Evolutionary conservation across 2,888 invertebrate species (phyloP).

Genomic region (Lithosia quadra): DNA sequence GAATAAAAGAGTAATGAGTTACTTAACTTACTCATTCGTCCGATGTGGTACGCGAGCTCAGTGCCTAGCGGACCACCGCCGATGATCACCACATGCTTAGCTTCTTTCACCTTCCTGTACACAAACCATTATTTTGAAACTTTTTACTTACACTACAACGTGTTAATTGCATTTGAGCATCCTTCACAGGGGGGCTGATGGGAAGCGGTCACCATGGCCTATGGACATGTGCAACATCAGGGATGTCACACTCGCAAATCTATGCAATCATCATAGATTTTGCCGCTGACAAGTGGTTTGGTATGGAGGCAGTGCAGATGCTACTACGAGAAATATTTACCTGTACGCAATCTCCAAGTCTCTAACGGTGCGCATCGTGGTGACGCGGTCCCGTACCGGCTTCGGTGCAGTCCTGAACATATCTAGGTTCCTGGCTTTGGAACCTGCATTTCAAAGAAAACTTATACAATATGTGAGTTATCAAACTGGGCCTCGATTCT

Average conservation of each 20-base stretch:
- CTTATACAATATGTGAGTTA: not conserved
- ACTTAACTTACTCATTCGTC: slow-evolving; percentile 71
- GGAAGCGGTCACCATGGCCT: too few species aligned
- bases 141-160: too few species aligned
- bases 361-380: slow-evolving; percentile 67
- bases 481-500: too few species aligned
- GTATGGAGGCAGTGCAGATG: too few species aligned
- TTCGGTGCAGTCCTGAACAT: slow-evolving; percentile 73
- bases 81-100: slow-evolving; percentile 70
- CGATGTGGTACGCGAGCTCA: slow-evolving; percentile 76
- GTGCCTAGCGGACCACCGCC: slow-evolving; percentile 74
- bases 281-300: too few species aligned
- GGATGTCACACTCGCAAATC: too few species aligned
- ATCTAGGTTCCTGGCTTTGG: slow-evolving; percentile 64
- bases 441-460: slow-evolving; percentile 57
- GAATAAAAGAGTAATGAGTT: too few species aligned
- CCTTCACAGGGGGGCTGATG: too few species aligned
- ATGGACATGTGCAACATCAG: too few species aligned
- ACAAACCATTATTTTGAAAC: not conserved
- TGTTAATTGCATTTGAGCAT: too few species aligned
- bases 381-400: slow-evolving; percentile 66
- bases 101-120: slow-evolving; percentile 64
- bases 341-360: slow-evolving; percentile 76
- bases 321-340: slow-evolving; percentile 11
- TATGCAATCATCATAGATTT: too few species aligned